Evolutionary conservation across 2,888 invertebrate genomes (phyloP).

Genomic region (Mesopsocus fuscifrons): DNA sequence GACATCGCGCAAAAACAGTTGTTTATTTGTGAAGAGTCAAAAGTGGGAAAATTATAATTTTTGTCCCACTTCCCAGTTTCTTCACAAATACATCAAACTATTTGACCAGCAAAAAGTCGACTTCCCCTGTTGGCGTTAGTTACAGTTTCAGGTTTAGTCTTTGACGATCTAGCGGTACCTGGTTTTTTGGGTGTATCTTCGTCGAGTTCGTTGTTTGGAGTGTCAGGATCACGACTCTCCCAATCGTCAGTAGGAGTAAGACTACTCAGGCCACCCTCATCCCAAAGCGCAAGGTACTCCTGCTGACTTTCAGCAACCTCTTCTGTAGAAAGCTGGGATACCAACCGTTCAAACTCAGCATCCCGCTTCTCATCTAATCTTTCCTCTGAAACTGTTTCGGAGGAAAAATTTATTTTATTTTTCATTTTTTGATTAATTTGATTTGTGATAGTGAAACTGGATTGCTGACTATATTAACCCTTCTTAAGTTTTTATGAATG

Average conservation of each 20-base stretch:
- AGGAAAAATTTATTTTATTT: conserved; percentile 3
- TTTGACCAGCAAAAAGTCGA: too few relatives aligned
- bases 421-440: too few relatives aligned
- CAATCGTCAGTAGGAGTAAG: conserved; percentile 17
- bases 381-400: conserved; percentile 9
- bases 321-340: conserved; percentile 30
- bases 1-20: too few relatives aligned
- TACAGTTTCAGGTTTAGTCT: conserved; percentile 15
- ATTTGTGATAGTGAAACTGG: too few relatives aligned
- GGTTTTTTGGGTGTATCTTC: conserved; percentile 24
- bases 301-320: conserved; percentile 30
- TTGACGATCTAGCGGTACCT: conserved; percentile 22
- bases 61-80: too few relatives aligned
- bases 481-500: too few relatives aligned
- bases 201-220: conserved; percentile 16
- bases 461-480: too few relatives aligned
- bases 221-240: conserved; percentile 17
- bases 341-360: conserved; percentile 27
- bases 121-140: too few relatives aligned
- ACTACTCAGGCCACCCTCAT: conserved; percentile 18
- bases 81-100: too few relatives aligned
- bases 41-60: too few relatives aligned
- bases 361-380: conserved; percentile 24
- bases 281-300: conserved; percentile 29
- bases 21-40: too few relatives aligned